These are phyloP conservation scores for Acleris emargana DNA, from an alignment of 2,888 invertebrate genomes.

Conservation along the genomic window DNA sequence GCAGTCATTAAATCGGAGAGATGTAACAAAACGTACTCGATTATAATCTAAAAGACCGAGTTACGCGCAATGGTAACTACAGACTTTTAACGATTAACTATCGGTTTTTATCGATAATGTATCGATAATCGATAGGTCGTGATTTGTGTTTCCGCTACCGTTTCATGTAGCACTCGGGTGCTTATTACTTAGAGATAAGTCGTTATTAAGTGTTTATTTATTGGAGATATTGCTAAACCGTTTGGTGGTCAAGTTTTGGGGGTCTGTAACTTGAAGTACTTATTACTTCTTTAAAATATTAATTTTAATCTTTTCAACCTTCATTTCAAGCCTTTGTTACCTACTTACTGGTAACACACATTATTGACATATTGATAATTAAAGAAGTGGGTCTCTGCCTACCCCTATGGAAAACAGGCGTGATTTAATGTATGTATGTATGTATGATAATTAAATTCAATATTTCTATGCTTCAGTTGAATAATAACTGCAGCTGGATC, in stretches of 20 bases:
- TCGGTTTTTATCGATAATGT: conserved; percentile 47
- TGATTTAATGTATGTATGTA: no score
- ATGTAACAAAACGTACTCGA: conserved; percentile 6
- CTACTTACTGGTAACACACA: no score
- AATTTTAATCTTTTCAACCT: no score
- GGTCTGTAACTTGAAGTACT: neutral
- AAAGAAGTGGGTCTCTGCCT: no score
- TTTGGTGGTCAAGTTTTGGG: neutral
- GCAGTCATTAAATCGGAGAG: neutral
- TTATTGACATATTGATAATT: no score
- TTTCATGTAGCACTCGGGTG: conserved; percentile 22
- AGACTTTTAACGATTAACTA: conserved; percentile 34
- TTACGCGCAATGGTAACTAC: conserved; percentile 32
- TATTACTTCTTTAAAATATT: neutral
- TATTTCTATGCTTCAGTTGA: neutral
- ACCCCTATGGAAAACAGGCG: no score
- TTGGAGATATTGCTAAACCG: conserved; percentile 13
- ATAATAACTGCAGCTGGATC: neutral
- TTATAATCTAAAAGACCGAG: conserved; percentile 24
- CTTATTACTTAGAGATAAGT: conserved; percentile 30
- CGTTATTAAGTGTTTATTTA: conserved; percentile 34
- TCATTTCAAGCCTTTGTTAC: neutral
- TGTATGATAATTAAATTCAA: no score
- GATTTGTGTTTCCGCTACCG: conserved; percentile 75
- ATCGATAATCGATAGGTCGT: conserved; percentile 50